phyloP scores from a whole-genome alignment of 2,888 invertebrate genomes.

The Gymnosoma rotundatum region DNA sequence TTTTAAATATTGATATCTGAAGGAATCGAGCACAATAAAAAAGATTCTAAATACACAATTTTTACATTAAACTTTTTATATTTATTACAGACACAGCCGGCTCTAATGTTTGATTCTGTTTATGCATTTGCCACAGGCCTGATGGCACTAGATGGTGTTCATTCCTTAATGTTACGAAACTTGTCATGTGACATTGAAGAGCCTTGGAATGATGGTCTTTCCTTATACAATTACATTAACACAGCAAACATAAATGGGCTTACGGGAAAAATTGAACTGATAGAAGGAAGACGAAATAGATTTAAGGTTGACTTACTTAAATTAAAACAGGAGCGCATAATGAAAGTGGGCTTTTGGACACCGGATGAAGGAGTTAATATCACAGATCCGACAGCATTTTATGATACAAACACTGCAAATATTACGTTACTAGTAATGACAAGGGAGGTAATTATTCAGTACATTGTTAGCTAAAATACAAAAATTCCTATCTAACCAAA shows the following conservation, averaged over 20 bases:
- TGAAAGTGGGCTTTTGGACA: slow-evolving; percentile 92
- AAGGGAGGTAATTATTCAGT: slow-evolving; percentile 86
- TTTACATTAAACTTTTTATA: not conserved
- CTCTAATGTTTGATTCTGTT: slow-evolving; percentile 92
- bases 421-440: slow-evolving; percentile 95
- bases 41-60: too few species aligned
- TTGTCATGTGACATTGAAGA: slow-evolving; percentile 91
- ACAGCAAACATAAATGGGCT: slow-evolving; percentile 90
- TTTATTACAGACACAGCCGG: slow-evolving; percentile 89
- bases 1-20: too few species aligned
- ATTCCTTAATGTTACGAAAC: slow-evolving; percentile 87
- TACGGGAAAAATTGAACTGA: slow-evolving; percentile 94
- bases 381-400: slow-evolving; percentile 93
- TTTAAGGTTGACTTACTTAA: slow-evolving; percentile 93
- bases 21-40: too few species aligned
- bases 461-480: too few species aligned
- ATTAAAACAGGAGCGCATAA: slow-evolving; percentile 89
- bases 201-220: slow-evolving; percentile 90
- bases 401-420: slow-evolving; percentile 90
- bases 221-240: slow-evolving; percentile 89
- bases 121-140: slow-evolving; percentile 91
- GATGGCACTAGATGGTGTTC: slow-evolving; percentile 87
- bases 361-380: slow-evolving; percentile 89
- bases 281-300: slow-evolving; percentile 91
- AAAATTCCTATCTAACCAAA: too few species aligned